These are phyloP conservation scores for Ypsolopha sequella DNA, from an alignment of 2,888 invertebrate species.

Conservation along the genomic window DNA sequence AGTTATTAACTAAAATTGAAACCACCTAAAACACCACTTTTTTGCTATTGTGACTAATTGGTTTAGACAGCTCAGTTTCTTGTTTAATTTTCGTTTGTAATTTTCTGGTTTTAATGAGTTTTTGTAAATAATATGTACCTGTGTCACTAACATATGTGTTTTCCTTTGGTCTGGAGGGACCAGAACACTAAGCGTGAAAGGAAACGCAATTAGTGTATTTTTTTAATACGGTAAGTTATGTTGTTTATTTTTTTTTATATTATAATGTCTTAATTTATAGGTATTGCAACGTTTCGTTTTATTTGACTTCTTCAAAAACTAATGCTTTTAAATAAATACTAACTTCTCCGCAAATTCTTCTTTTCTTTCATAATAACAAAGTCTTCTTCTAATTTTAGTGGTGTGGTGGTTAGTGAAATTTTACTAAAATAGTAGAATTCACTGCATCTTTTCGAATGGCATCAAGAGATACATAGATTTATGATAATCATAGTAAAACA, in stretches of 20 bases:
- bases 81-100: conserved; percentile 21
- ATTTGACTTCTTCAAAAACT: conserved; percentile 15
- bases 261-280: background rate
- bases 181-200: conserved; percentile 15
- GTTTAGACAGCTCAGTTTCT: conserved; percentile 54
- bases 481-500: background rate
- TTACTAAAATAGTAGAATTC: conserved; percentile 1
- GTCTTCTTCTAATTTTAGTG: conserved; percentile 35
- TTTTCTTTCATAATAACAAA: conserved; percentile 14
- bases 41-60: conserved; percentile 57
- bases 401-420: conserved; percentile 55
- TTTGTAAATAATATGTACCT: conserved; percentile 14
- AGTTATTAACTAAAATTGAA: conserved; percentile 13
- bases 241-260: conserved; percentile 26
- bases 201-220: conserved; percentile 11
- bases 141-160: conserved; percentile 40
- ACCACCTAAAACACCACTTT: conserved; percentile 56
- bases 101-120: conserved; percentile 22
- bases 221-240: conserved; percentile 42
- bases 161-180: conserved; percentile 4
- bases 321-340: conserved; percentile 42
- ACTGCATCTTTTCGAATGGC: background rate
- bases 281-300: conserved; percentile 1
- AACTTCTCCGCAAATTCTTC: conserved; percentile 8
- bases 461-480: background rate